Conservation (phyloP, 2,888 invertebrate genomes). For the Charanyca ferruginea region DNA sequence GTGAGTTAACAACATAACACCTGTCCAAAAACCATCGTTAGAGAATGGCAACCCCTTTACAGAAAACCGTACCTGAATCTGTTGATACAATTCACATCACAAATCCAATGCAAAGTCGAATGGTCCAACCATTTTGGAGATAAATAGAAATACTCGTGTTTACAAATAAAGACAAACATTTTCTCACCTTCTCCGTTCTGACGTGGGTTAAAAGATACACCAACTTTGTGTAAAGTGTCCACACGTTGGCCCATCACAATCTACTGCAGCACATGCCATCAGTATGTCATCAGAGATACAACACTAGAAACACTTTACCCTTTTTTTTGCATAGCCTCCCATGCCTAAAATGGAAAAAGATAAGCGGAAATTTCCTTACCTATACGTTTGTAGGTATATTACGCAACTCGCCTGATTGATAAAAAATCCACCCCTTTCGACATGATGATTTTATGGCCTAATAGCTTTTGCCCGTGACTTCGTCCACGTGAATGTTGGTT, state of each 20-base stretch:
- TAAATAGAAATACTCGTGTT: too few relatives aligned
- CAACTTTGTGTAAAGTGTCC: background rate
- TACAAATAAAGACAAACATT: too few relatives aligned
- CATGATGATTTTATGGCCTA: slow-evolving; percentile 53
- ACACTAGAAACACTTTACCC: background rate
- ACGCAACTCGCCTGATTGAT: slow-evolving; percentile 37
- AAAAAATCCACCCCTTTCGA: slow-evolving; percentile 41
- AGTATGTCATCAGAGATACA: background rate
- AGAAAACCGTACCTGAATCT: too few relatives aligned
- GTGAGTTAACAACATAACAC: too few relatives aligned
- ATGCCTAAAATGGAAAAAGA: slow-evolving; percentile 6
- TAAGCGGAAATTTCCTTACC: slow-evolving; percentile 1
- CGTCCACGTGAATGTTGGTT: too few relatives aligned
- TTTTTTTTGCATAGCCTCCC: background rate
- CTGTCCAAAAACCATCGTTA: too few relatives aligned
- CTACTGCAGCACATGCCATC: background rate
- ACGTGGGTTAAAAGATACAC: background rate
- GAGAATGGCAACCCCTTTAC: too few relatives aligned
- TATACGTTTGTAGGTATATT: background rate
- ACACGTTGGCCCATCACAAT: background rate
- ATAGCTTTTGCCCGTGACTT: too few relatives aligned
- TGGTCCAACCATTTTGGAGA: too few relatives aligned
- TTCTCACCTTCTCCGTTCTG: too few relatives aligned
- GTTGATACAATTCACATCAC: too few relatives aligned
- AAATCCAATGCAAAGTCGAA: too few relatives aligned